Percentiles rank a stretch among this genome's conserved stretches.
phyloP scores from a whole-genome alignment of 2,113 vertebrate genomes.

The Rhinichthys klamathensis region DNA sequence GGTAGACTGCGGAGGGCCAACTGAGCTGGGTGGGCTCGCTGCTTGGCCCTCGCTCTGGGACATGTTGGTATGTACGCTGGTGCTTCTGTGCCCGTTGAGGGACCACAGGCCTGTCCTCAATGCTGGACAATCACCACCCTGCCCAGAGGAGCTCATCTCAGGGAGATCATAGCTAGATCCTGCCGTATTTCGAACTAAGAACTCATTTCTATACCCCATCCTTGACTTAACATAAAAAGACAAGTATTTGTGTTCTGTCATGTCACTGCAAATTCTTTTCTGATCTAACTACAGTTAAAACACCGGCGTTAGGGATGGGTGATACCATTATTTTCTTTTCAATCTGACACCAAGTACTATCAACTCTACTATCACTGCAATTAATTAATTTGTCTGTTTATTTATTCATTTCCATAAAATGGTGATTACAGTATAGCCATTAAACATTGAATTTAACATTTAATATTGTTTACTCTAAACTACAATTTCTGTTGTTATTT shows the following conservation, averaged over 20 bases:
- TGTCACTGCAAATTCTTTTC: background rate
- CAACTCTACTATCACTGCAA: too few species aligned
- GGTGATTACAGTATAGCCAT: background rate
- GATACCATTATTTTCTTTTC: too few species aligned
- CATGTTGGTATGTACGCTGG: conserved; percentile 71
- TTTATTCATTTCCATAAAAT: too few species aligned
- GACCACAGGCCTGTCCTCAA: conserved; percentile 40
- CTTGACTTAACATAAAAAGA: background rate
- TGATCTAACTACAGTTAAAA: background rate
- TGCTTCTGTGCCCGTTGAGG: conserved; percentile 58
- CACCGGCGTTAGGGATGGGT: background rate
- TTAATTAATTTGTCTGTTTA: too few species aligned
- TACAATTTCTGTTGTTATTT: background rate
- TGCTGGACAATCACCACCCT: conserved; percentile 29
- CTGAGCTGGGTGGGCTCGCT: conserved; percentile 75
- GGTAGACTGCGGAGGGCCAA: conserved; percentile 67
- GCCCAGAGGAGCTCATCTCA: conserved; percentile 37
- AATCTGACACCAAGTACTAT: too few species aligned
- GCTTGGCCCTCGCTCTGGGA: conserved; percentile 69
- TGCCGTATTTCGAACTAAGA: background rate
- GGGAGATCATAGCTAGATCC: conserved; percentile 29
- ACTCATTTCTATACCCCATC: background rate
- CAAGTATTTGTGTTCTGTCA: background rate
- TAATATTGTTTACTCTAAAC: background rate
- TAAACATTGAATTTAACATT: background rate